Evolutionary conservation across 2,797 vertebrate species (phyloP), one percentile per base, ranked within the genome.

Genomic region (Manis javanica): DNA sequence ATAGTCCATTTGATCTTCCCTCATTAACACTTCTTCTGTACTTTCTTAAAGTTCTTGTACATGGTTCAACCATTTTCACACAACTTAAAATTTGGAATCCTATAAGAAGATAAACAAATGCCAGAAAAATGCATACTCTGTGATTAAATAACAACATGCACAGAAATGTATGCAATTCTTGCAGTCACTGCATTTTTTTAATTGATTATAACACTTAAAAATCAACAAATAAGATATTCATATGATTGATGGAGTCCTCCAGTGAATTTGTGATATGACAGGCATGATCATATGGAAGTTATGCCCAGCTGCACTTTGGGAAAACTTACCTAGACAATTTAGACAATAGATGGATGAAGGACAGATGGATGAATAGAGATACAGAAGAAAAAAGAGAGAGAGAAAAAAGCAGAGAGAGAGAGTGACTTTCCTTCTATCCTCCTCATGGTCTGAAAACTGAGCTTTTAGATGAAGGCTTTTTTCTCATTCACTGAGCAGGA

Each of bases 51-150:
- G 42, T 77, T 91, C 55, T 68, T 72, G 0, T 85, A 78, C 4
- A 34, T 53, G 7, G 55, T 39, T 94, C 51, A 74, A 79, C 39
- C 4, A 64, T 96, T 90, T 91, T 90, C 31, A 75, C n/a, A 93
- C 34, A 81, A 19, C 46, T 34, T 59, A 66, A 93, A 90, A 34
- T 18, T 53, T 81, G 31, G 49, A 72, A 59, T 12, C 7, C 18
- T 96, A 89, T 16, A 29, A 39, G 78, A 94, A 72, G 19, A n/a
- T 81, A 90, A 95, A 77, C 49, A 59, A 94, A 81, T 88, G 7
- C 29, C 7, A 11, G 3, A 46, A 82, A 90, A 71, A 24, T 84
- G 9, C 13, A 51, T 71, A 72, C 37, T 93, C 29, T 93, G 7
- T 77, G 16, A 82, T 86, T 72, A 37, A 94, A 46, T 46, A 88